Percentiles rank a stretch among this genome's conserved stretches.
Evolutionary conservation across 2,888 invertebrate species (phyloP).

Genomic region (Apomyelois bistriatella): DNA sequence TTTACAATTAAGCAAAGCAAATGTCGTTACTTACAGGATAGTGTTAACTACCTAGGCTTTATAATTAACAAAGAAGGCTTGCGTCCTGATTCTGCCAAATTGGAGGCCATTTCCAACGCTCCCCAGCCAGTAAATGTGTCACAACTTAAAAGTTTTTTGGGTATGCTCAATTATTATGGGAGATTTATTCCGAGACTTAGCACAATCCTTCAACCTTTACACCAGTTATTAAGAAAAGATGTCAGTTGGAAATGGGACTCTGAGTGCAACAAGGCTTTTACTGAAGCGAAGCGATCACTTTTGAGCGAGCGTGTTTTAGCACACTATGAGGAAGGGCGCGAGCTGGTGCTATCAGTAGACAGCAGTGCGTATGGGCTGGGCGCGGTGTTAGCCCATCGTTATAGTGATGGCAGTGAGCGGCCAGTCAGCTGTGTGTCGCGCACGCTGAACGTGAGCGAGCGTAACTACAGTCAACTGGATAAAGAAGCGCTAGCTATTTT

Average conservation of each 20-base stretch:
- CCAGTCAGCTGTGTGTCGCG: slow-evolving; percentile 20
- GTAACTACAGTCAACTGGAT: slow-evolving; percentile 16
- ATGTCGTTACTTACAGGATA: background rate
- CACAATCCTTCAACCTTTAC: slow-evolving; percentile 15
- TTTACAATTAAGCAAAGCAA: background rate
- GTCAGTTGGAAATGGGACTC: background rate
- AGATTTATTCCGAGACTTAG: slow-evolving; percentile 14
- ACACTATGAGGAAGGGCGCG: slow-evolving; percentile 19
- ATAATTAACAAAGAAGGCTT: background rate
- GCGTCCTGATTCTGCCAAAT: slow-evolving; percentile 20
- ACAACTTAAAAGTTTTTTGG: slow-evolving; percentile 20
- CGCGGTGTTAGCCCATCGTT: slow-evolving; percentile 23
- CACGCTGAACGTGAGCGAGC: slow-evolving; percentile 17
- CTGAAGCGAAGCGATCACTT: slow-evolving; percentile 15
- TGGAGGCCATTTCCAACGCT: slow-evolving; percentile 12
- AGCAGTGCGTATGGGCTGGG: slow-evolving; percentile 20
- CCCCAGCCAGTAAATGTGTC: slow-evolving; percentile 15
- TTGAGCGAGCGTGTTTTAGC: slow-evolving; percentile 15
- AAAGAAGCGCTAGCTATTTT: slow-evolving; percentile 23
- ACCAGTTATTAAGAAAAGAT: background rate
- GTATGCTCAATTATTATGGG: slow-evolving; percentile 22
- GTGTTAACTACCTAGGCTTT: background rate
- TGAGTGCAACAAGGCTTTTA: background rate
- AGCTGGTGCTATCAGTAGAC: slow-evolving; percentile 24
- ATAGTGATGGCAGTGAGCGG: slow-evolving; percentile 18